Conservation (phyloP, 2,113 vertebrate genomes). For the Noctilio leporinus region DNA sequence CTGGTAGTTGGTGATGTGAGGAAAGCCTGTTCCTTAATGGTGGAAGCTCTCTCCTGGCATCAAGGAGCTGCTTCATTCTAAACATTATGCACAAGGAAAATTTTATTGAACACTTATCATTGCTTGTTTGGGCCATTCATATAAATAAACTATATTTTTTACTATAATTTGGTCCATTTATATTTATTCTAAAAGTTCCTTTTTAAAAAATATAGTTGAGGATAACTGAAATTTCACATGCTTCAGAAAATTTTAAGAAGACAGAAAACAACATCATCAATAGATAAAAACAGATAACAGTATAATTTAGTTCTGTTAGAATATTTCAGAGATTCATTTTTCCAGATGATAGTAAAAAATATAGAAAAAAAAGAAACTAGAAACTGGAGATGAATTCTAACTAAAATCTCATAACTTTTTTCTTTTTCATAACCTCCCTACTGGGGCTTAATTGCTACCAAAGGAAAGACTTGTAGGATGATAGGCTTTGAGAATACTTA, state of each 20-base stretch:
- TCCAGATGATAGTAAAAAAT: neutral
- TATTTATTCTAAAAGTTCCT: neutral
- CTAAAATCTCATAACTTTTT: neutral
- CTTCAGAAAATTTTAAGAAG: neutral
- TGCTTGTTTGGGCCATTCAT: neutral
- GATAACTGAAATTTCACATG: neutral
- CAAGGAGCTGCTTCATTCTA: neutral
- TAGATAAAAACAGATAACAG: neutral
- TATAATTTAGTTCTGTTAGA: neutral
- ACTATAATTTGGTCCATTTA: neutral
- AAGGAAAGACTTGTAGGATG: slow-evolving; percentile 54
- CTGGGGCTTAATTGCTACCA: slow-evolving; percentile 13
- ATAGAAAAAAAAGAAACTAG: neutral
- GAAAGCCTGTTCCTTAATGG: neutral
- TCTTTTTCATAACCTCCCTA: neutral
- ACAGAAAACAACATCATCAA: slow-evolving; percentile 5
- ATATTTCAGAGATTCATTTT: neutral
- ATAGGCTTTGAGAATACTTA: slow-evolving; percentile 55
- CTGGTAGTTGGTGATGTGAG: neutral
- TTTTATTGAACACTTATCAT: neutral
- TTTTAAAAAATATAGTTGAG: neutral
- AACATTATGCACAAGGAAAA: neutral
- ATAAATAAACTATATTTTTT: neutral
- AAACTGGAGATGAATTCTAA: neutral
- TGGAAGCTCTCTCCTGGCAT: neutral